Conservation (phyloP, 2,888 invertebrate species). For the Morpho deidamia region DNA sequence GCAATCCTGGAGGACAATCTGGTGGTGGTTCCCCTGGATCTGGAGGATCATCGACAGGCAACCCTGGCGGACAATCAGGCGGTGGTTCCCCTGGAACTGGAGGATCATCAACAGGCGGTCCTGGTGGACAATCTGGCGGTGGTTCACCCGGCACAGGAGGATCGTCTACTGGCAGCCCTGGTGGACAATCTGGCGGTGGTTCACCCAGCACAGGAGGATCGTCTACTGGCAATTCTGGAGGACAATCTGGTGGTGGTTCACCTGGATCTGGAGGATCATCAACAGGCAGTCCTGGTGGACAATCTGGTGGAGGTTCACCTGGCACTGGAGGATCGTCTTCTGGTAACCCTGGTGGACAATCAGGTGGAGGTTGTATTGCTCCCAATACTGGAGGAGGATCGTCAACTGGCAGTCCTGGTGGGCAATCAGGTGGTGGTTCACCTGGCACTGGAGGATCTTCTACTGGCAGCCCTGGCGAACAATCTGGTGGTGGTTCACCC, state of each 20-base stretch:
- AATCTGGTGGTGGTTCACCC: not conserved
- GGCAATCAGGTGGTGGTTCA: no score
- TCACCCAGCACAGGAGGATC: not conserved
- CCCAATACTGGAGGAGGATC: not conserved
- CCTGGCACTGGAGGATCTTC: no score
- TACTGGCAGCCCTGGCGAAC: no score
- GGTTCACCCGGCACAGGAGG: not conserved
- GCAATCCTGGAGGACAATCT: not conserved
- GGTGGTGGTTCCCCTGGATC: not conserved
- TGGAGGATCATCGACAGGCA: not conserved
- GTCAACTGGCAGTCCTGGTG: not conserved
- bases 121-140: not conserved
- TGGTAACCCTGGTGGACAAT: not conserved
- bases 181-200: not conserved
- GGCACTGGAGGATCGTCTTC: not conserved
- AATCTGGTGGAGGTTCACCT: not conserved
- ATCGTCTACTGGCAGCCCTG: not conserved
- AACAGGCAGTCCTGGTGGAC: not conserved
- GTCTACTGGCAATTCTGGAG: not conserved
- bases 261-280: not conserved
- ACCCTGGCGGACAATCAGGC: not conserved
- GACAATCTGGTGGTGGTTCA: not conserved
- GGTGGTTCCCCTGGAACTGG: not conserved
- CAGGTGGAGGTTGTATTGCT: not conserved
- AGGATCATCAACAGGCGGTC: not conserved